These are phyloP conservation scores for Meloe dianella DNA, from an alignment of 2,888 invertebrate genomes.

Conservation along the genomic window DNA sequence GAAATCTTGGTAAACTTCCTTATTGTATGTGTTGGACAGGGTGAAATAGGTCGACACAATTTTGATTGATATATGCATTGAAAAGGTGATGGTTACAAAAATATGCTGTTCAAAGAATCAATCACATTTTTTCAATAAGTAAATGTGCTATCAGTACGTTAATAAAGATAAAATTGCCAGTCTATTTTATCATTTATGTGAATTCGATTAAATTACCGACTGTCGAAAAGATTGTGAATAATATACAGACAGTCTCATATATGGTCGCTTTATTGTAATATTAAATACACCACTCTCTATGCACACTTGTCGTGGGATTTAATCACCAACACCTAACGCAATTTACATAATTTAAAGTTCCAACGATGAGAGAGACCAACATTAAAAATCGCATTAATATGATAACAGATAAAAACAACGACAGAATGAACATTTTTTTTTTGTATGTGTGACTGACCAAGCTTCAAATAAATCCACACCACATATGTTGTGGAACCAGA, in stretches of 20 bases:
- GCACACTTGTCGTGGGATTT: constrained; percentile 29
- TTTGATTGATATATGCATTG: background rate
- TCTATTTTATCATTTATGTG: background rate
- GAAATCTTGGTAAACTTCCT: constrained; percentile 18
- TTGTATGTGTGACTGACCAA: background rate
- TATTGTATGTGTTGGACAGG: background rate
- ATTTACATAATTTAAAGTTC: constrained; percentile 25
- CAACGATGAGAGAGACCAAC: constrained; percentile 1
- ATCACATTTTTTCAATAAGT: background rate
- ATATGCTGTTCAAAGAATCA: background rate
- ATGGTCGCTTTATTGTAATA: background rate
- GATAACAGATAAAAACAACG: background rate
- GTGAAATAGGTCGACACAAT: background rate
- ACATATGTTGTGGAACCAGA: background rate
- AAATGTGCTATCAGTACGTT: background rate
- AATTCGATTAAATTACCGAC: background rate
- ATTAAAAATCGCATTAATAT: constrained; percentile 22
- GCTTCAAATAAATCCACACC: background rate
- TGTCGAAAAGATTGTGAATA: background rate
- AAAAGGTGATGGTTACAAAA: background rate
- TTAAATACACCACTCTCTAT: constrained; percentile 11
- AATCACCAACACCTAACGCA: constrained; percentile 31
- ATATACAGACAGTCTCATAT: background rate
- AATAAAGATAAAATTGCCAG: background rate
- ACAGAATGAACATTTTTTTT: background rate